These are phyloP conservation scores for Anthonomus grandis DNA, from an alignment of 1,140 invertebrate species.

Conservation along the genomic window DNA sequence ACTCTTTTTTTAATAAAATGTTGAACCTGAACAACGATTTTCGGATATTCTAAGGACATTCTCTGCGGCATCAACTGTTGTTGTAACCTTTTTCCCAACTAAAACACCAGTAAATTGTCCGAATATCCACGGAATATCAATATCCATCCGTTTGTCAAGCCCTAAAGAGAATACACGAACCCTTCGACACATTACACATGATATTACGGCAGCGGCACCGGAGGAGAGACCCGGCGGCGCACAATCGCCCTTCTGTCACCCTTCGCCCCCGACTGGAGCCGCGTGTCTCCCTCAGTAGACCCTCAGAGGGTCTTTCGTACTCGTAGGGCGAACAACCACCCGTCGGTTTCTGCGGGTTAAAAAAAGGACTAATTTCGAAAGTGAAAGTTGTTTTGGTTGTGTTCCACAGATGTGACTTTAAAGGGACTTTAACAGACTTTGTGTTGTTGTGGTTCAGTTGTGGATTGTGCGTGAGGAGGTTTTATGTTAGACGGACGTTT, in stretches of 20 bases:
- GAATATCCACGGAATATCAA: too few relatives aligned
- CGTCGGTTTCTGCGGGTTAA: background rate
- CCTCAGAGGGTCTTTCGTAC: constrained; percentile 32
- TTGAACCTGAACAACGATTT: too few relatives aligned
- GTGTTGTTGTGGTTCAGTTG: background rate
- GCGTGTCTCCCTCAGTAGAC: constrained; percentile 26
- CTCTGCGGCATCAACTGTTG: too few relatives aligned
- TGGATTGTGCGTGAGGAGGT: background rate
- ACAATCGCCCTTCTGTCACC: constrained; percentile 14
- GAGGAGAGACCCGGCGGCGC: constrained; percentile 8
- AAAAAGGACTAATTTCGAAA: constrained; percentile 1
- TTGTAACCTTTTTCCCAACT: too few relatives aligned
- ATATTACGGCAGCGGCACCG: too few relatives aligned
- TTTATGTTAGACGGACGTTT: background rate
- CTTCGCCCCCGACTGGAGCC: constrained; percentile 10
- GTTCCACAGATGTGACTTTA: background rate
- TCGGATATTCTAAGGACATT: too few relatives aligned
- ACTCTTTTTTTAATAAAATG: too few relatives aligned
- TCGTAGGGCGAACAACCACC: constrained; percentile 1
- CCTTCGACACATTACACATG: too few relatives aligned
- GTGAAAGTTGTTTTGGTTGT: constrained; percentile 21
- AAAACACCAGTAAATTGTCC: too few relatives aligned
- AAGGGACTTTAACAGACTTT: background rate
- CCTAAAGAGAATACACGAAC: too few relatives aligned
- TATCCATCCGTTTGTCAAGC: too few relatives aligned